phyloP scores from a whole-genome alignment of 2,797 vertebrate genomes.

The Parotocinclus haroldoi region DNA sequence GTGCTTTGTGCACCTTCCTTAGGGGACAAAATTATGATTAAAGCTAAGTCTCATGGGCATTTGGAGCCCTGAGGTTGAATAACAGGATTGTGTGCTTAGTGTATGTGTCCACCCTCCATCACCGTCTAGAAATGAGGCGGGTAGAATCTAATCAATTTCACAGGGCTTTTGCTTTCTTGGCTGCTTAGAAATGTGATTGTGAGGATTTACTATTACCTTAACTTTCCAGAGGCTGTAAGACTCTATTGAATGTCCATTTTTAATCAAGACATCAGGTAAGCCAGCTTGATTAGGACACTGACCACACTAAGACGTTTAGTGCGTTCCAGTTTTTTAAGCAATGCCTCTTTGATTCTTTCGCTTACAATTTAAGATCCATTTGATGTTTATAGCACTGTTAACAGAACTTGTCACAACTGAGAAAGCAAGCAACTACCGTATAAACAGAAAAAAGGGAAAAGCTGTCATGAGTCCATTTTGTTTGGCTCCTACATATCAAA shows the following conservation, averaged over 20 bases:
- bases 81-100: constrained; percentile 41
- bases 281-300: constrained; percentile 52
- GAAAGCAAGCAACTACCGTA: too few species aligned
- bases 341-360: too few species aligned
- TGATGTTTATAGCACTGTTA: too few species aligned
- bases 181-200: constrained; percentile 15
- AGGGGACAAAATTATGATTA: constrained; percentile 48
- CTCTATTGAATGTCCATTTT: constrained; percentile 55
- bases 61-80: constrained; percentile 47
- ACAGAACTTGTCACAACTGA: too few species aligned
- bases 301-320: constrained; percentile 32
- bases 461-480: too few species aligned
- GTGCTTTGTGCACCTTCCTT: constrained; percentile 35
- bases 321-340: too few species aligned
- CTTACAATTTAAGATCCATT: too few species aligned
- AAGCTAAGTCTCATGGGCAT: constrained; percentile 32
- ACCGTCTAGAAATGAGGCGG: constrained; percentile 42
- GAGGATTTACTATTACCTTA: constrained; percentile 28
- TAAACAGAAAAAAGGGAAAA: too few species aligned
- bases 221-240: constrained; percentile 53
- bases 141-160: constrained; percentile 46
- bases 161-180: constrained; percentile 26
- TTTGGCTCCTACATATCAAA: too few species aligned
- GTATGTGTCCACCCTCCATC: constrained; percentile 32
- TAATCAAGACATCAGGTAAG: constrained; percentile 63